Percentiles rank a stretch among this genome's conserved stretches.
phyloP scores from a whole-genome alignment of 2,797 vertebrate genomes.

The Sorex maritimensis region DNA sequence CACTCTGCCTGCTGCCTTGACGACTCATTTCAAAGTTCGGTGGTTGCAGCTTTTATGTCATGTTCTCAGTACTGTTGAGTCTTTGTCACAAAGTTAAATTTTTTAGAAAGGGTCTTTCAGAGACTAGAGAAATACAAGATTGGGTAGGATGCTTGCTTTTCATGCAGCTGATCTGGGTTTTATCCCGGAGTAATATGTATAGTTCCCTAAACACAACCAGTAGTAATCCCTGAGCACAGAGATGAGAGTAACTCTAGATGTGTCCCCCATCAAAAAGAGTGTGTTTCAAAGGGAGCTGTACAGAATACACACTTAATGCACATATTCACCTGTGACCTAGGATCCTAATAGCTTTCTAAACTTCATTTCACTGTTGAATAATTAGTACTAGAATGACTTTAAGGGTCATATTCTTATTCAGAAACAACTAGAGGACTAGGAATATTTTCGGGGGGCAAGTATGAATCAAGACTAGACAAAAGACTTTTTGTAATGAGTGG shows the following conservation, averaged over 20 bases:
- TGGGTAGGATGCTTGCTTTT: too few species aligned
- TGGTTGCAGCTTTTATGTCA: too few species aligned
- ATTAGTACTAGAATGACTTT: constrained; percentile 36
- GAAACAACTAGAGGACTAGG: constrained; percentile 4
- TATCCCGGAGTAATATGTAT: too few species aligned
- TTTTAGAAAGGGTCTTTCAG: too few species aligned
- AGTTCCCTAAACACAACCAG: too few species aligned
- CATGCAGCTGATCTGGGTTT: too few species aligned
- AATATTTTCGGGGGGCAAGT: background rate
- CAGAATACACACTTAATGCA: constrained; percentile 30
- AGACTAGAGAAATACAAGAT: too few species aligned
- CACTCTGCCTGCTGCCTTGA: too few species aligned
- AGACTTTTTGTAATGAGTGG: constrained; percentile 12
- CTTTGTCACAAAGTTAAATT: too few species aligned
- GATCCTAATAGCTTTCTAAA: constrained; percentile 47
- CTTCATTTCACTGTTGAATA: constrained; percentile 39
- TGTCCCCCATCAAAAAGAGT: constrained; percentile 9
- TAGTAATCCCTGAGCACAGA: background rate
- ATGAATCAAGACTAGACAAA: constrained; percentile 22
- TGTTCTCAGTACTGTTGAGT: too few species aligned
- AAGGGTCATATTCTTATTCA: constrained; percentile 47
- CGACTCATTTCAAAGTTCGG: too few species aligned
- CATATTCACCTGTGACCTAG: background rate
- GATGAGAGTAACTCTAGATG: background rate
- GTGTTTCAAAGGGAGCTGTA: background rate